These are phyloP conservation scores for Nanger granti DNA, from an alignment of 2,113 vertebrate species.

Conservation along the genomic window DNA sequence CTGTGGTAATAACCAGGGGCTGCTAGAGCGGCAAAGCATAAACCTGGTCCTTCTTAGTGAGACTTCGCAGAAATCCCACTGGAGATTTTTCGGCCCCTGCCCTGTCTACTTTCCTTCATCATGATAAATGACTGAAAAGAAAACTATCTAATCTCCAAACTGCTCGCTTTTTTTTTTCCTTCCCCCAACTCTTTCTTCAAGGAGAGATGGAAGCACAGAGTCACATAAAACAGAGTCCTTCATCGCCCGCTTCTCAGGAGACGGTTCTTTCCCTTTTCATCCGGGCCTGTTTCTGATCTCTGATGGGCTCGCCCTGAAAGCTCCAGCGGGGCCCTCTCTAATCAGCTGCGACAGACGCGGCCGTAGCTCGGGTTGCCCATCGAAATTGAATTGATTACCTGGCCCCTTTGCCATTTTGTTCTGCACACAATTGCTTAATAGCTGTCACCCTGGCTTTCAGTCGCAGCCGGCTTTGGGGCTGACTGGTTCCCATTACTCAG, in stretches of 20 bases:
- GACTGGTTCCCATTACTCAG: slow-evolving; percentile 72
- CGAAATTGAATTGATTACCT: slow-evolving; percentile 47
- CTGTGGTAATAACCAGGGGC: slow-evolving; percentile 21
- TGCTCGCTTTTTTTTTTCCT: not conserved
- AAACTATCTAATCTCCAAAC: slow-evolving; percentile 74
- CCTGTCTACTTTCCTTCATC: slow-evolving; percentile 75
- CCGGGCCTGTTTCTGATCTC: slow-evolving; percentile 57
- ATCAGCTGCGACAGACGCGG: slow-evolving; percentile 33
- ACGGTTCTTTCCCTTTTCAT: slow-evolving; percentile 56
- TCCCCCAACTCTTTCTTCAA: slow-evolving; percentile 19
- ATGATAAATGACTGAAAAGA: slow-evolving; percentile 77
- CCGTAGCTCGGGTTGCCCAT: slow-evolving; percentile 12
- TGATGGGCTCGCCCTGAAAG: slow-evolving; percentile 25
- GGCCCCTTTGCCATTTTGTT: slow-evolving; percentile 57
- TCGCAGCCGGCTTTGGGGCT: not conserved
- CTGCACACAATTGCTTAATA: slow-evolving; percentile 58
- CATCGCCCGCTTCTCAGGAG: slow-evolving; percentile 57
- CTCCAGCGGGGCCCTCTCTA: not conserved
- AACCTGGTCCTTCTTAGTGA: slow-evolving; percentile 71
- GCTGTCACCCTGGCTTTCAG: slow-evolving; percentile 74
- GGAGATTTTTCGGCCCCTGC: slow-evolving; percentile 72
- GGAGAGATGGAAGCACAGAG: slow-evolving; percentile 50
- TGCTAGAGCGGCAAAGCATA: not conserved
- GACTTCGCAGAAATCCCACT: slow-evolving; percentile 81
- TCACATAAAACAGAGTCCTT: slow-evolving; percentile 65